phyloP scores from a whole-genome alignment of 1,140 invertebrate genomes.

The Dendroctonus valens region DNA sequence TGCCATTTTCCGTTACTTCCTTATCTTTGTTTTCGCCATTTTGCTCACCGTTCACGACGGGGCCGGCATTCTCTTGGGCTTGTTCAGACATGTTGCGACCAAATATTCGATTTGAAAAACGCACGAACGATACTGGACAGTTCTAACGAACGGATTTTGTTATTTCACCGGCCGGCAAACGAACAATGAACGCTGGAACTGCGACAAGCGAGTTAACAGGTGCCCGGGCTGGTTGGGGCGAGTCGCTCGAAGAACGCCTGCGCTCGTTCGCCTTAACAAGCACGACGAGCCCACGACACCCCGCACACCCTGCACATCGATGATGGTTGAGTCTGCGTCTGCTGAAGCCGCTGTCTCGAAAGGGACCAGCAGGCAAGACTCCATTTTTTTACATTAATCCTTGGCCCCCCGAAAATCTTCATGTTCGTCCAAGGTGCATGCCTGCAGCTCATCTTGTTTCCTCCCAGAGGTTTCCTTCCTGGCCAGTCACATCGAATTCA shows the following conservation, averaged over 20 bases:
- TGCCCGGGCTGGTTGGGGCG: slow-evolving; percentile 43
- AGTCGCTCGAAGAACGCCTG: slow-evolving; percentile 40
- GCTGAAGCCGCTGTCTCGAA: too few relatives aligned
- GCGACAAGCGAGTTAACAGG: slow-evolving; percentile 43
- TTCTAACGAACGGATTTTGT: slow-evolving; percentile 16
- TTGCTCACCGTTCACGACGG: slow-evolving; percentile 54
- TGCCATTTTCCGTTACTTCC: slow-evolving; percentile 55
- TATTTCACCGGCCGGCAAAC: slow-evolving; percentile 41
- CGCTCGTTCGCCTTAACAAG: slow-evolving; percentile 9
- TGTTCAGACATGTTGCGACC: slow-evolving; percentile 35
- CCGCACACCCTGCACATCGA: not conserved
- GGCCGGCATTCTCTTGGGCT: slow-evolving; percentile 45
- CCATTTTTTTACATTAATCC: too few relatives aligned
- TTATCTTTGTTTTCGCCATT: slow-evolving; percentile 53
- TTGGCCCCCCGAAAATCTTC: too few relatives aligned
- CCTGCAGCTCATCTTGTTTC: too few relatives aligned
- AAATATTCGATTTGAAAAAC: slow-evolving; percentile 15
- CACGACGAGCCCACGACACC: not conserved
- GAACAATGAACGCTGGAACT: slow-evolving; percentile 40
- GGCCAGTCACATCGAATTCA: too few relatives aligned
- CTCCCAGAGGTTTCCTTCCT: too few relatives aligned
- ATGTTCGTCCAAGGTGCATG: too few relatives aligned
- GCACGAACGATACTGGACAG: slow-evolving; percentile 6
- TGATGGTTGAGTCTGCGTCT: too few relatives aligned
- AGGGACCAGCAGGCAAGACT: too few relatives aligned